Percentiles rank a stretch among this genome's conserved stretches.
Evolutionary conservation across 1,140 invertebrate species (phyloP).

Genomic region (Belonocnema kinseyi): DNA sequence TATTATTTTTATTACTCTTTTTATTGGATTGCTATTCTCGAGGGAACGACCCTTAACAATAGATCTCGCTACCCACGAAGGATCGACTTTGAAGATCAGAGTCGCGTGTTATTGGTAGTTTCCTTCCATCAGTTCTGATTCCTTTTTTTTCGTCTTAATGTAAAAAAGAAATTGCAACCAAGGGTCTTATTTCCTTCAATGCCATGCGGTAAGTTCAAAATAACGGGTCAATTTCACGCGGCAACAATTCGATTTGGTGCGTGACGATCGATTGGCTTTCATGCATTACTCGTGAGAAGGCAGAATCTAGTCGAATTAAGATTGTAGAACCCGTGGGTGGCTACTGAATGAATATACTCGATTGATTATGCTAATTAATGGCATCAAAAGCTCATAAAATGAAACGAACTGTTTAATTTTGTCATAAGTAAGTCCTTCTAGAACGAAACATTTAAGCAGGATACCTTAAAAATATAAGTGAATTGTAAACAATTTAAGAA

Average conservation of each 20-base stretch:
- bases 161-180: conserved; percentile 7
- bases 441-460: neutral
- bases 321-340: conserved; percentile 2
- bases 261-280: conserved; percentile 29
- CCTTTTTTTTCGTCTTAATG: conserved; percentile 3
- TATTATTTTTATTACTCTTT: neutral
- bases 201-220: conserved; percentile 16
- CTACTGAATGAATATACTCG: neutral
- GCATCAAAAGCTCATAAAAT: neutral
- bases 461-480: too few species aligned
- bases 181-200: neutral
- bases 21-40: neutral
- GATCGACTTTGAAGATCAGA: neutral
- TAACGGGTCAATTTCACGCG: conserved; percentile 37
- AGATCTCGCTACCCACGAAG: neutral
- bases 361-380: neutral
- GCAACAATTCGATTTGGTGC: conserved; percentile 36
- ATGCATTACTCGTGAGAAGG: conserved; percentile 26
- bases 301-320: neutral
- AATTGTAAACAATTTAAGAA: too few species aligned
- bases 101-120: neutral
- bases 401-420: neutral
- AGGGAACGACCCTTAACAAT: conserved; percentile 11
- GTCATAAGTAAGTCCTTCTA: neutral
- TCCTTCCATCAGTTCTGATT: neutral